Conservation (phyloP, 2,797 vertebrate genomes). For the Aulostomus chinensis region DNA sequence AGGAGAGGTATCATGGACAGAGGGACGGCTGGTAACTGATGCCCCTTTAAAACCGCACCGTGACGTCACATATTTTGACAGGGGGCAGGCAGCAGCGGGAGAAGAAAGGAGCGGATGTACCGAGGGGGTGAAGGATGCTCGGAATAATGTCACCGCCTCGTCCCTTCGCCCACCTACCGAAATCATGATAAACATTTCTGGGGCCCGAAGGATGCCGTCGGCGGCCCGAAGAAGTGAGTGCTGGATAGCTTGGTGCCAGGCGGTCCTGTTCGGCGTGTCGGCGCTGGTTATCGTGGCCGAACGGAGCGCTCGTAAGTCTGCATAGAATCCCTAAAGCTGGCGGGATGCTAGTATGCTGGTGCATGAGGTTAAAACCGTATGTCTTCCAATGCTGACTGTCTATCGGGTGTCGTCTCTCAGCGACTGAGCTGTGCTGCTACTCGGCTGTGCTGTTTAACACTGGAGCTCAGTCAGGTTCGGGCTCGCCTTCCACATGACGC, state of each 20-base stretch:
- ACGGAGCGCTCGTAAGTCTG: slow-evolving; percentile 82
- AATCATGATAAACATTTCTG: slow-evolving; percentile 67
- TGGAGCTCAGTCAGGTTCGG: no score
- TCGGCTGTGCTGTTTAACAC: no score
- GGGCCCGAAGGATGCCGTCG: slow-evolving; percentile 71
- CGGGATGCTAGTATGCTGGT: not conserved
- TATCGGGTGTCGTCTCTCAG: no score
- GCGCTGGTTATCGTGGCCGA: slow-evolving; percentile 81
- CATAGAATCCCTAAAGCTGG: slow-evolving; percentile 6
- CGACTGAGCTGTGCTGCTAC: not conserved
- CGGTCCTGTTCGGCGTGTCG: slow-evolving; percentile 76
- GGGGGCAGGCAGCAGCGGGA: slow-evolving; percentile 44
- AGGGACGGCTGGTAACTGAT: slow-evolving; percentile 21
- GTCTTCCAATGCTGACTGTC: no score
- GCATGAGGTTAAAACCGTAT: not conserved
- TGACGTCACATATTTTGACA: slow-evolving; percentile 79
- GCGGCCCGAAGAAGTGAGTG: slow-evolving; percentile 70
- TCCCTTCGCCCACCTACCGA: slow-evolving; percentile 9
- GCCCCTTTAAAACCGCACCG: slow-evolving; percentile 70
- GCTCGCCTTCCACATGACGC: no score
- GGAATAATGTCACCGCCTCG: slow-evolving; percentile 41
- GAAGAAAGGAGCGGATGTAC: slow-evolving; percentile 45
- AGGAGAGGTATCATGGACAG: not conserved
- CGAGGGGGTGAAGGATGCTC: slow-evolving; percentile 53
- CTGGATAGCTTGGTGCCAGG: slow-evolving; percentile 81